These are phyloP conservation scores for Mimumesa dahlbomi DNA, from an alignment of 2,888 invertebrate genomes.

Conservation along the genomic window DNA sequence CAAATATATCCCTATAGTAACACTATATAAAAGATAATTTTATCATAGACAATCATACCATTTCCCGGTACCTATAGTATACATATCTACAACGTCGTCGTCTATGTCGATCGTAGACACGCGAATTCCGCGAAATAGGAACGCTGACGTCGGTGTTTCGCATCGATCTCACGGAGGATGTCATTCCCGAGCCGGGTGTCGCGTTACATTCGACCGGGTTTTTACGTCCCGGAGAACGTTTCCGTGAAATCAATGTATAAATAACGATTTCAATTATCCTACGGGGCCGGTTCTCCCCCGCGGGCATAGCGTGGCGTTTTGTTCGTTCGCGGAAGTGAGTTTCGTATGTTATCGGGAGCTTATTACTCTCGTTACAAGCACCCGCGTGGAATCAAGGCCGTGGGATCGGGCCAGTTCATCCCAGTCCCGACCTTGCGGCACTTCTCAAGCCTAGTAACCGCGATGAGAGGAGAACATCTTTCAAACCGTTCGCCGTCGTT, in stretches of 20 bases:
- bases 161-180: too few species aligned
- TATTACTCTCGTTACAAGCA: slow-evolving; percentile 53
- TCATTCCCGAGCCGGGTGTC: too few species aligned
- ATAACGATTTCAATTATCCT: slow-evolving; percentile 38
- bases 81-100: too few species aligned
- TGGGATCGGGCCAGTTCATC: slow-evolving; percentile 64
- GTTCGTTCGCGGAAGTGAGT: slow-evolving; percentile 39
- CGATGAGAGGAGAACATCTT: slow-evolving; percentile 50
- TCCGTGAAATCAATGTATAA: slow-evolving; percentile 23
- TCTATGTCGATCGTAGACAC: too few species aligned
- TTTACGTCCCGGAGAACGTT: too few species aligned
- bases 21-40: too few species aligned
- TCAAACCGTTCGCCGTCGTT: slow-evolving; percentile 16
- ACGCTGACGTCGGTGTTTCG: too few species aligned
- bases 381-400: slow-evolving; percentile 62
- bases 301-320: neutral
- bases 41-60: too few species aligned
- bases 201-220: too few species aligned
- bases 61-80: too few species aligned
- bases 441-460: slow-evolving; percentile 64
- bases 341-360: slow-evolving; percentile 41
- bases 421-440: slow-evolving; percentile 64
- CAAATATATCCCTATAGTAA: too few species aligned
- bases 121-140: too few species aligned
- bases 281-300: slow-evolving; percentile 6